phyloP scores from a whole-genome alignment of 2,113 vertebrate species.

The Petrocephalus microphthalmus region DNA sequence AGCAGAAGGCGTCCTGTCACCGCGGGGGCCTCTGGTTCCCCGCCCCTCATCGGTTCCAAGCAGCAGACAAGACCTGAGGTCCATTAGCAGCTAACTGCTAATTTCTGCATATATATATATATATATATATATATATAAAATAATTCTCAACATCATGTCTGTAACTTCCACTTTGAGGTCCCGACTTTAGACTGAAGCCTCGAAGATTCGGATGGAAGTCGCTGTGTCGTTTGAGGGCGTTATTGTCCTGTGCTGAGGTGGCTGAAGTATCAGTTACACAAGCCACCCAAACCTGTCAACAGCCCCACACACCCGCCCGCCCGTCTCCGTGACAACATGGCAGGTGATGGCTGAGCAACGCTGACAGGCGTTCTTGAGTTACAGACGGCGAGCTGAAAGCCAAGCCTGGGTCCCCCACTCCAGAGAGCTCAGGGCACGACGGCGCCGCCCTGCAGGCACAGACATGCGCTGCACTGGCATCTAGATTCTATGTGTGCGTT shows the following conservation, averaged over 20 bases:
- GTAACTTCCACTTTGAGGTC: neutral
- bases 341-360: neutral
- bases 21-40: too few species aligned
- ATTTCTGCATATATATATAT: neutral
- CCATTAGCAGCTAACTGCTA: neutral
- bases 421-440: neutral
- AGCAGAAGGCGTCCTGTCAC: neutral
- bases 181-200: neutral
- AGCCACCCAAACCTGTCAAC: neutral
- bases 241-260: neutral
- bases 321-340: neutral
- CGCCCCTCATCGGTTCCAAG: neutral
- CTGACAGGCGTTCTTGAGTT: neutral
- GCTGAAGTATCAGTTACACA: neutral
- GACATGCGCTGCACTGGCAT: neutral
- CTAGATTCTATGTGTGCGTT: neutral
- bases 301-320: neutral
- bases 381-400: neutral
- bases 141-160: neutral
- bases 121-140: neutral
- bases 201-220: neutral
- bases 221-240: neutral
- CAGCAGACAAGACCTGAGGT: neutral
- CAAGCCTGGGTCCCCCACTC: neutral
- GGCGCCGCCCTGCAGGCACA: neutral